Conservation (phyloP, 2,888 invertebrate species). For the Erynnis tages region DNA sequence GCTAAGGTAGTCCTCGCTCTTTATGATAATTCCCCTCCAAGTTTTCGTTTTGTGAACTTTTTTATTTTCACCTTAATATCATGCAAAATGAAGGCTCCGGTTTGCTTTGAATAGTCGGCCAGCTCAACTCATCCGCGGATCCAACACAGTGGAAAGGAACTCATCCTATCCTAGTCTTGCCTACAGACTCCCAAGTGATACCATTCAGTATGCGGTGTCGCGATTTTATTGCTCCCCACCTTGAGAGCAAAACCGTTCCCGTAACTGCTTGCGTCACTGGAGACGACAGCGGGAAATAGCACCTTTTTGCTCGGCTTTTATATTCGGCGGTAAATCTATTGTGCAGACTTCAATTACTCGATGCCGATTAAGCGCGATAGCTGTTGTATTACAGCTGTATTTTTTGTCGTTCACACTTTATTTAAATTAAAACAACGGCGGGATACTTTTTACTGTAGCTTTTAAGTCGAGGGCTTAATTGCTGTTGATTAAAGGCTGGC, state of each 20-base stretch:
- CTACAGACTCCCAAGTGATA: constrained; percentile 21
- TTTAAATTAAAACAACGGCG: no score
- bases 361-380: constrained; percentile 2
- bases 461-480: no score
- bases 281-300: constrained; percentile 29
- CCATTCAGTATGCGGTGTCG: constrained; percentile 29
- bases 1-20: constrained; percentile 35
- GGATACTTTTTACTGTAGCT: no score
- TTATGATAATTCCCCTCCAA: constrained; percentile 64
- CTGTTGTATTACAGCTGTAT: no score
- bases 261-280: constrained; percentile 31
- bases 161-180: constrained; percentile 18
- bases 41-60: constrained; percentile 61
- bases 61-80: constrained; percentile 67
- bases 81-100: constrained; percentile 64
- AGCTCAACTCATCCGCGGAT: constrained; percentile 56
- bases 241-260: constrained; percentile 40
- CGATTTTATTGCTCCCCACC: constrained; percentile 38
- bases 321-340: constrained; percentile 7
- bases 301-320: constrained; percentile 12
- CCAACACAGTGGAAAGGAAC: constrained; percentile 24
- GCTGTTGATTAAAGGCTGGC: no score
- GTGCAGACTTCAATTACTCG: constrained; percentile 8
- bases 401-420: no score
- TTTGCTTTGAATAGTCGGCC: constrained; percentile 55